phyloP scores from a whole-genome alignment of 2,113 vertebrate genomes.

The Galeopterus variegatus region DNA sequence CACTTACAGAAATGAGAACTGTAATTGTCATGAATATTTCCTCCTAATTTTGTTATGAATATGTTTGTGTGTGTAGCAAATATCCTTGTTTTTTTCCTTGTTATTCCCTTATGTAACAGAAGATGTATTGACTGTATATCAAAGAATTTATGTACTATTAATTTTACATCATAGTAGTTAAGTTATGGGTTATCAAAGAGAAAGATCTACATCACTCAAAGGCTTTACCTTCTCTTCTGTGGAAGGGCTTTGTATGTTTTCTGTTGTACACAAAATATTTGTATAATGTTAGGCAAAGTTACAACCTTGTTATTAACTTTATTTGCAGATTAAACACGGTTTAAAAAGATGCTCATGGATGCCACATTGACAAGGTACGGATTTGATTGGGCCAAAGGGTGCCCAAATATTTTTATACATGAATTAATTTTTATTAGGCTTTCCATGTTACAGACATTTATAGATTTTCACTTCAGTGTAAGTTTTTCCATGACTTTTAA shows the following conservation, averaged over 20 bases:
- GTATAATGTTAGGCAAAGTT: background rate
- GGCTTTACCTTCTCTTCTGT: background rate
- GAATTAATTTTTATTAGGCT: too few species aligned
- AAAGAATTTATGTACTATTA: background rate
- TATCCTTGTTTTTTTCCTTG: background rate
- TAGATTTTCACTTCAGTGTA: too few species aligned
- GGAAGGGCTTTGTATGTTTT: background rate
- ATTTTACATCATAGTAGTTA: background rate
- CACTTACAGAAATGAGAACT: background rate
- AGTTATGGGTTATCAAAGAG: background rate
- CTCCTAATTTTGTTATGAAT: background rate
- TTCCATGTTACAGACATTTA: too few species aligned
- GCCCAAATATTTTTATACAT: too few species aligned
- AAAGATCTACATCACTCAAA: background rate
- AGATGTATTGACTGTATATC: too few species aligned
- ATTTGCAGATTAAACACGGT: background rate
- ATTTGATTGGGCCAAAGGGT: background rate
- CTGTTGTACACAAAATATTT: background rate
- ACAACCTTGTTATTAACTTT: background rate
- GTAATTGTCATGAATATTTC: background rate
- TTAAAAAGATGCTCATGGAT: background rate
- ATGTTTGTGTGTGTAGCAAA: background rate
- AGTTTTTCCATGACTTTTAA: too few species aligned
- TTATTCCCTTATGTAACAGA: background rate
- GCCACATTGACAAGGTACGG: background rate